Percentiles rank a stretch among this genome's conserved stretches.
phyloP scores from a whole-genome alignment of 2,888 invertebrate species.

The Drosophila cracens region DNA sequence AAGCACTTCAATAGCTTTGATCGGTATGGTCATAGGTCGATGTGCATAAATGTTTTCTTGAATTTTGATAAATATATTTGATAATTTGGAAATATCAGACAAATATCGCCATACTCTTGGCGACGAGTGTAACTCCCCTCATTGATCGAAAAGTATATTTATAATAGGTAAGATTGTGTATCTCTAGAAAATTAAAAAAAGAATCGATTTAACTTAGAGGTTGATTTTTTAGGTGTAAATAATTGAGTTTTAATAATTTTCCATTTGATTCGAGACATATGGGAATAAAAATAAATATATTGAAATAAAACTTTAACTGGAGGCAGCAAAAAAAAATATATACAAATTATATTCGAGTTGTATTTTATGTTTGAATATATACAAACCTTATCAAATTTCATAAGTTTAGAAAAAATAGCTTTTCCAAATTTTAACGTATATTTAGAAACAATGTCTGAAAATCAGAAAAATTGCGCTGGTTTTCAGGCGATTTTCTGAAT shows the following conservation, averaged over 20 bases:
- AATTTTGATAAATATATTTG: background rate
- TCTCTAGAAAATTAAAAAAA: too few relatives aligned
- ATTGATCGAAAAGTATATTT: background rate
- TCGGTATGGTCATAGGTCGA: background rate
- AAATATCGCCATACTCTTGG: background rate
- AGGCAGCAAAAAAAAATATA: background rate
- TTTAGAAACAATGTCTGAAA: background rate
- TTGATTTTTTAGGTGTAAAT: background rate
- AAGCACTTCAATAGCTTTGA: constrained; percentile 1
- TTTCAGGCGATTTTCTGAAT: background rate
- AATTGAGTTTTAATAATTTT: background rate
- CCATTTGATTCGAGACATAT: background rate
- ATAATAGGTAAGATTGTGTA: background rate
- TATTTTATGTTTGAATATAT: background rate
- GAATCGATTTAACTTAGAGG: background rate
- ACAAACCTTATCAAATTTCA: background rate
- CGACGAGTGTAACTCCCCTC: background rate
- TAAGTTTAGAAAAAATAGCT: too few relatives aligned
- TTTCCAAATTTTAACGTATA: too few relatives aligned
- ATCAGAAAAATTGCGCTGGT: background rate
- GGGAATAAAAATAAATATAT: background rate
- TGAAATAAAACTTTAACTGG: rapidly evolving
- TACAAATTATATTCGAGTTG: background rate
- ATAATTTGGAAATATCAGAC: background rate
- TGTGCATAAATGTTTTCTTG: background rate